Evolutionary conservation across 2,113 vertebrate genomes (phyloP).

Genomic region (Capreolus pygargus): DNA sequence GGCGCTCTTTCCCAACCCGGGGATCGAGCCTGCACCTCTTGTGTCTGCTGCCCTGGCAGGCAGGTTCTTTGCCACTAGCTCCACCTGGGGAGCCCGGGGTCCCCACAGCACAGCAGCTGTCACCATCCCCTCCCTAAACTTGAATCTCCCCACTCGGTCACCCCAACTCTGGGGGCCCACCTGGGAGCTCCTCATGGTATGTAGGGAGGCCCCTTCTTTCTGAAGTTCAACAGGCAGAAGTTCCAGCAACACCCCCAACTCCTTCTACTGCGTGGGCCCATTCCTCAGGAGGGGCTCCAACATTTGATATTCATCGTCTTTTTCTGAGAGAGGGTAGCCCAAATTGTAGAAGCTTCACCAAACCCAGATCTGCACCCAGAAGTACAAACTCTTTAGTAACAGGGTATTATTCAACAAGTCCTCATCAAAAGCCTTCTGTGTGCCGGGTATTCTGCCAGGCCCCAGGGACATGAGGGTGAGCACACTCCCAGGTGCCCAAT

Average conservation of each 20-base stretch:
- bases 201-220: neutral
- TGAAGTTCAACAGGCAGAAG: neutral
- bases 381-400: neutral
- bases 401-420: neutral
- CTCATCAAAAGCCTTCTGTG: neutral
- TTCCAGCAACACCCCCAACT: neutral
- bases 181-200: neutral
- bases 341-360: neutral
- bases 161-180: neutral
- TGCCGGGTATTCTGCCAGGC: neutral
- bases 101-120: neutral
- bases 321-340: neutral
- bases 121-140: neutral
- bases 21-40: neutral
- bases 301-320: neutral
- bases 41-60: neutral
- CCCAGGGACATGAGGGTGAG: accelerated
- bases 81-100: neutral
- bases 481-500: no score
- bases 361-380: neutral
- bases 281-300: neutral
- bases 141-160: neutral
- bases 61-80: neutral
- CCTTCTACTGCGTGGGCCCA: no score
- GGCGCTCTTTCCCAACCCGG: neutral